These are phyloP conservation scores for Linnaemya vulpina DNA, from an alignment of 2,888 invertebrate genomes.

Conservation along the genomic window DNA sequence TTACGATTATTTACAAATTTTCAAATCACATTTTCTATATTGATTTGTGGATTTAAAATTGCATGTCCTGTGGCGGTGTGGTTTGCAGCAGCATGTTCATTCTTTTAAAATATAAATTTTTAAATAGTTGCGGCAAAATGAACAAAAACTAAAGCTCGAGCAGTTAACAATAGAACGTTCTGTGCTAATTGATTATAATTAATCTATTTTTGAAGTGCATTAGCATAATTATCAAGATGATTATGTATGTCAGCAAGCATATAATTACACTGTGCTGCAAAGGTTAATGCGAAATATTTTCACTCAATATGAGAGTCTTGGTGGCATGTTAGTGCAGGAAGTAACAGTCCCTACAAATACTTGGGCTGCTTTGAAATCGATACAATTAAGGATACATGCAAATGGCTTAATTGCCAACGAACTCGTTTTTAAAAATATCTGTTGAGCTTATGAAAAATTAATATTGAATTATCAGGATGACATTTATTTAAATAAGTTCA, in stretches of 20 bases:
- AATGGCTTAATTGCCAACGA: no score
- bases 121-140: background rate
- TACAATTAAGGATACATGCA: no score
- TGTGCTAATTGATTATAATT: constrained; percentile 18
- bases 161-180: background rate
- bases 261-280: constrained; percentile 1
- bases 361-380: no score
- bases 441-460: no score
- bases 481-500: no score
- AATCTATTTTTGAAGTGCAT: constrained; percentile 9
- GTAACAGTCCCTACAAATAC: no score
- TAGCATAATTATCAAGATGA: background rate
- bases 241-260: background rate
- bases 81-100: background rate
- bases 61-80: constrained; percentile 49
- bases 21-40: constrained; percentile 57
- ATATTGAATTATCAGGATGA: no score
- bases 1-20: constrained; percentile 61
- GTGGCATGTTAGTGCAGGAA: no score
- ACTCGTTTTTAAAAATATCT: no score
- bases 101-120: constrained; percentile 13
- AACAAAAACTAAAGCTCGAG: constrained; percentile 5
- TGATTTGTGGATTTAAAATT: constrained; percentile 63
- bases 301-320: no score
- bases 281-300: background rate